Base-by-base conservation (phyloP, 1,140 invertebrate genomes). In the Drosophila erecta region DNA sequence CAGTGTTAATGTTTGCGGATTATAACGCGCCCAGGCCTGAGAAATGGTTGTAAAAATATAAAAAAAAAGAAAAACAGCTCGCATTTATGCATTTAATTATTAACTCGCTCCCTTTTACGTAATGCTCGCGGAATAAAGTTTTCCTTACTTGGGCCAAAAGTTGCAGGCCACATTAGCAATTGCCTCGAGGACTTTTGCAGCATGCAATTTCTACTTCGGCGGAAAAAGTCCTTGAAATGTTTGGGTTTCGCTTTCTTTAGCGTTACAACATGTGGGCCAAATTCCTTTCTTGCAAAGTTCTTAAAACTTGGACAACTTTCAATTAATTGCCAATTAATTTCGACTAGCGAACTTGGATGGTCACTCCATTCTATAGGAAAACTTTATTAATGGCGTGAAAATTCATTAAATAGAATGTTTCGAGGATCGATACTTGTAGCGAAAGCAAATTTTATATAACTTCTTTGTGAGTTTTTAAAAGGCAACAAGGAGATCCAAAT, bases 281-380 rank as follows among this genome's bases (percentile, higher is more conserved):
- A 62, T 66, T 78, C 59, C 70, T 62, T 60, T 60, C 41, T 66
- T 24, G 17, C n/a, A 51, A 64, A 50, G 46, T 67, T 50, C 14
- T 17, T 58, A 49, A 73, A 73, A 83, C 46, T 76, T 83, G 35
- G 15, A 24, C 14, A 44, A 71, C 72, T 89, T 89, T 84, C 79
- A 84, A 89, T 87, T 87, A 87, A 87, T 79, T 89, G 62, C 60
- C 85, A 90, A 85, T 89, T 90, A 90, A 89, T 80, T 84, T 76
- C 55, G 30, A 44, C 35, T 20, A 38, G 41, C 33, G 15, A 70
- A 67, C 37, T 78, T 67, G 49, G 35, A 49, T 47, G 38, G 65
- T 55, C 65, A 69, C 35, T 66, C 33, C 22, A 7, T 53, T 27
- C 10, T 15, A 44, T 12, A 35, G 12, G 4, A 8, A 54, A 70